Percentiles rank a stretch among this genome's conserved stretches.
phyloP scores from a whole-genome alignment of 2,797 vertebrate species.

The Myripristis jacobus region DNA sequence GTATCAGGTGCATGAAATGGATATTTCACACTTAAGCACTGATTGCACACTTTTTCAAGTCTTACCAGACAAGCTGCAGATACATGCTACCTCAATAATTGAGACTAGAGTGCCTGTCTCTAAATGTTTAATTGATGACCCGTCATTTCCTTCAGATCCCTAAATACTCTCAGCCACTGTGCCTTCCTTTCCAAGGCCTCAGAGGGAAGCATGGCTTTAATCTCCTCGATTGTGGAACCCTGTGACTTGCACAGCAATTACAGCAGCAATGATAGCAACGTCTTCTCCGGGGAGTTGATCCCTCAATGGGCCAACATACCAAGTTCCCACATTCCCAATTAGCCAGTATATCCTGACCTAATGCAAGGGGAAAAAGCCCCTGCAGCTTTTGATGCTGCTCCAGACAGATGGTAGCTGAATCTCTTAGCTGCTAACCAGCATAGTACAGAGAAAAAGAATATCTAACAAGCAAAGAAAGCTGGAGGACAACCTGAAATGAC shows the following conservation, averaged over 20 bases:
- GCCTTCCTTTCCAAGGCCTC: conserved; percentile 30
- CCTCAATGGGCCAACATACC: conserved; percentile 49
- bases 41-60: background rate
- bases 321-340: conserved; percentile 65
- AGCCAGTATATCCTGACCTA: conserved; percentile 39
- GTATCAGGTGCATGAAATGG: conserved; percentile 1
- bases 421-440: conserved; percentile 27
- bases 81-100: conserved; percentile 16
- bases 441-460: conserved; percentile 25
- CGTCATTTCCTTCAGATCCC: conserved; percentile 32
- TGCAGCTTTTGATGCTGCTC: conserved; percentile 41
- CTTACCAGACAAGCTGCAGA: conserved; percentile 4
- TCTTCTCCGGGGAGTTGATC: conserved; percentile 54
- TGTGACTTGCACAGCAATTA: conserved; percentile 57
- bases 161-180: conserved; percentile 28
- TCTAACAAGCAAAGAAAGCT: conserved; percentile 34
- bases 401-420: conserved; percentile 19
- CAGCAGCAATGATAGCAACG: conserved; percentile 57
- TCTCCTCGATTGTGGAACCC: conserved; percentile 45
- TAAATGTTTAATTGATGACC: conserved; percentile 41
- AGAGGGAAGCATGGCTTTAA: conserved; percentile 45
- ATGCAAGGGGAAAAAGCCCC: conserved; percentile 14
- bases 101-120: conserved; percentile 18
- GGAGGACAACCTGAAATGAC: conserved; percentile 35
- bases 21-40: background rate